These are phyloP conservation scores for Poeciliopsis turneri DNA, from an alignment of 2,797 vertebrate species.

Conservation along the genomic window DNA sequence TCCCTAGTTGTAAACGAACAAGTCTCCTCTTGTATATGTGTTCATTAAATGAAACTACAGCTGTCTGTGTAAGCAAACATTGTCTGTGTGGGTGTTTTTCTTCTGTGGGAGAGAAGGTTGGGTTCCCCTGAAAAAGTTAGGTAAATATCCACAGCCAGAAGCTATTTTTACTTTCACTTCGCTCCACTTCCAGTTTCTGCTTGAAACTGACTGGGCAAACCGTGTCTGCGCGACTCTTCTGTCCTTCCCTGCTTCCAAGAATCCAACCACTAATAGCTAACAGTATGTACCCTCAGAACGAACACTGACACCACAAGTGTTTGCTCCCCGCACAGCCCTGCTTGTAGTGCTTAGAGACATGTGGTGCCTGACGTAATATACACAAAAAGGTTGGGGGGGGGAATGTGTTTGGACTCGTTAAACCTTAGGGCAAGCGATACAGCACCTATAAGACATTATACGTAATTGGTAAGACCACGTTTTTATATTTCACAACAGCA, in stretches of 20 bases:
- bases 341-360: slow-evolving; percentile 39
- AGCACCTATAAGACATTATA: slow-evolving; percentile 28
- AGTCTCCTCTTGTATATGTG: slow-evolving; percentile 2
- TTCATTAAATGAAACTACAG: slow-evolving; percentile 1
- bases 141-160: slow-evolving; percentile 18
- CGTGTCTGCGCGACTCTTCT: slow-evolving; percentile 33
- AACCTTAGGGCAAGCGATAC: slow-evolving; percentile 40
- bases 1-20: neutral
- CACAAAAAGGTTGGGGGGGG: slow-evolving; percentile 28
- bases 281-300: slow-evolving; percentile 41
- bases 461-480: slow-evolving; percentile 23
- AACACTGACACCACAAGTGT: slow-evolving; percentile 28
- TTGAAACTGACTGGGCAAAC: slow-evolving; percentile 26
- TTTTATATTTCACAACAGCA: slow-evolving; percentile 26
- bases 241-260: slow-evolving; percentile 48
- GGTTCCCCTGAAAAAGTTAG: slow-evolving; percentile 14
- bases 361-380: slow-evolving; percentile 54
- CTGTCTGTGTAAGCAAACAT: neutral
- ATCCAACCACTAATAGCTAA: slow-evolving; percentile 42
- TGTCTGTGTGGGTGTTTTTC: slow-evolving; percentile 3
- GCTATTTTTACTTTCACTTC: slow-evolving; percentile 47
- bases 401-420: slow-evolving; percentile 59
- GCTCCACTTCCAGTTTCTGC: slow-evolving; percentile 9
- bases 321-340: slow-evolving; percentile 46
- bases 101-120: neutral